phyloP scores from a whole-genome alignment of 2,888 invertebrate species.

The Argyresthia albistria region DNA sequence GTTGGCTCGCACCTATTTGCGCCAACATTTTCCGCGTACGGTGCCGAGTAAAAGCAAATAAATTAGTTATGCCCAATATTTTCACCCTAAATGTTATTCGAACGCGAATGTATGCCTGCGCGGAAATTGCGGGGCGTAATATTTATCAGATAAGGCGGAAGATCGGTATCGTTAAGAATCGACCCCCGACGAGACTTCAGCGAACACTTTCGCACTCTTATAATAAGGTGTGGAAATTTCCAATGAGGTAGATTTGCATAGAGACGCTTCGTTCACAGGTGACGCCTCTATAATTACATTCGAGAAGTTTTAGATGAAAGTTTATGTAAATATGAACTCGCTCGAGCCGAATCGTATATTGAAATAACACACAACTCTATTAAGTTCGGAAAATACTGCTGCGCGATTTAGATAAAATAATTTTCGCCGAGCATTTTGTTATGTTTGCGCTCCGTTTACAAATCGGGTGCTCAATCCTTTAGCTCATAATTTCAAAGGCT shows the following conservation, averaged over 20 bases:
- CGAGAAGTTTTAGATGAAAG: slow-evolving; percentile 46
- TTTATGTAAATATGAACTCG: slow-evolving; percentile 40
- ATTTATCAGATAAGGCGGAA: slow-evolving; percentile 64
- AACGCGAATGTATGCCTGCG: slow-evolving; percentile 44
- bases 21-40: slow-evolving; percentile 32
- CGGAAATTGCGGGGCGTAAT: slow-evolving; percentile 56
- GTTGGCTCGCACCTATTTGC: slow-evolving; percentile 39
- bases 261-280: slow-evolving; percentile 54
- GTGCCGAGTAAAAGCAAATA: slow-evolving; percentile 40
- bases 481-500: slow-evolving; percentile 6
- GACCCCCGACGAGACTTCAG: slow-evolving; percentile 19
- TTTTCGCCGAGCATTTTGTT: neutral
- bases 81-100: slow-evolving; percentile 62
- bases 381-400: neutral
- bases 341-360: neutral
- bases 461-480: neutral
- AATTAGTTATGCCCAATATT: slow-evolving; percentile 64
- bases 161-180: slow-evolving; percentile 42
- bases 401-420: neutral
- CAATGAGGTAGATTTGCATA: slow-evolving; percentile 53
- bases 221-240: slow-evolving; percentile 61
- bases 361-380: neutral
- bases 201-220: slow-evolving; percentile 46
- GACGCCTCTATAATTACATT: slow-evolving; percentile 63
- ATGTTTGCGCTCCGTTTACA: neutral